These are phyloP conservation scores for Enhydra lutris DNA, from an alignment of 2,113 vertebrate genomes.

Conservation along the genomic window DNA sequence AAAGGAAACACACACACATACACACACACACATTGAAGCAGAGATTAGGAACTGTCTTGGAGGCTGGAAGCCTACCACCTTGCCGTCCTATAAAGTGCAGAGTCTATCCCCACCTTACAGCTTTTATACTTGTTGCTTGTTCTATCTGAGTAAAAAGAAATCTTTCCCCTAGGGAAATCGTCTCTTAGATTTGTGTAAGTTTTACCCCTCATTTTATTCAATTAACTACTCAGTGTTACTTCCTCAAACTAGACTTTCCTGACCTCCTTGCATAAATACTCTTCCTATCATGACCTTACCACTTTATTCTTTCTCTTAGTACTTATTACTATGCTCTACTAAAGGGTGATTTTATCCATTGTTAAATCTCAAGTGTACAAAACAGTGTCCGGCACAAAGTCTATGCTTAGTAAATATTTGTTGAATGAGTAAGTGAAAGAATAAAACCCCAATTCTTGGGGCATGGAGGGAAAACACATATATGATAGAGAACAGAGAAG, in stretches of 20 bases:
- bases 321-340: neutral
- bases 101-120: neutral
- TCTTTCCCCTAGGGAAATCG: neutral
- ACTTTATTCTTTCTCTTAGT: neutral
- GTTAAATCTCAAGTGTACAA: neutral
- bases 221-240: neutral
- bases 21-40: neutral
- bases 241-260: neutral
- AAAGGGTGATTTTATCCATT: neutral
- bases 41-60: neutral
- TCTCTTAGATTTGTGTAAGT: neutral
- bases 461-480: neutral
- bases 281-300: too few relatives aligned
- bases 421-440: neutral
- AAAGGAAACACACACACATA: neutral
- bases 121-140: neutral
- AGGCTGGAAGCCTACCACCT: neutral
- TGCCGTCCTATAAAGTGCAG: neutral
- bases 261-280: neutral
- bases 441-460: neutral
- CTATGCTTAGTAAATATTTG: neutral
- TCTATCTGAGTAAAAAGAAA: neutral
- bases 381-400: neutral
- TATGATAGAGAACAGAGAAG: neutral
- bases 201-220: neutral